A percentile compares a stretch with the other conserved stretches of the same genome.
Evolutionary conservation across 2,797 vertebrate species (phyloP).

Genomic region (Borostomias antarcticus): DNA sequence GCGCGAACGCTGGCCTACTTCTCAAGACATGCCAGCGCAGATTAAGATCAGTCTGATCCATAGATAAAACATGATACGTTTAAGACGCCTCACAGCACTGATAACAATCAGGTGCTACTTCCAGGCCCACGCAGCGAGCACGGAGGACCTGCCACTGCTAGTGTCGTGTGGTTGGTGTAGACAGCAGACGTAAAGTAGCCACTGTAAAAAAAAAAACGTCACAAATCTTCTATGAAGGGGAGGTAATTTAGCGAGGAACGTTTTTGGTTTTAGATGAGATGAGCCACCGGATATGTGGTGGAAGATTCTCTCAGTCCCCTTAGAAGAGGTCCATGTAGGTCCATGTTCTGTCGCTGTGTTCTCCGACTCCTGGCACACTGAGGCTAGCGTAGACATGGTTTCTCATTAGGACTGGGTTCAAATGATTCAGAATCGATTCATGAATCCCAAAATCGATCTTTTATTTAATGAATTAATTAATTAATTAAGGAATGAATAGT

Average conservation of each 20-base stretch:
- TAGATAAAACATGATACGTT: constrained; percentile 16
- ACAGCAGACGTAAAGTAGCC: neutral
- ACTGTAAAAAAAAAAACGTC: too few relatives aligned
- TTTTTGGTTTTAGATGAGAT: neutral
- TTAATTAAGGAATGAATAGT: too few relatives aligned
- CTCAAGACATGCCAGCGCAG: neutral
- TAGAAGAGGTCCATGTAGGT: neutral
- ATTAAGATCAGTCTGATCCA: neutral
- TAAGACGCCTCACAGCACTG: neutral
- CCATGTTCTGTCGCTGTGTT: too few relatives aligned
- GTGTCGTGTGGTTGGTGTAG: neutral
- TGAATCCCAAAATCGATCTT: too few relatives aligned
- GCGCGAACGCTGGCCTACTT: constrained; percentile 37
- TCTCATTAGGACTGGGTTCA: too few relatives aligned
- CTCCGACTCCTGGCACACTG: too few relatives aligned
- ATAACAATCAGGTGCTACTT: constrained; percentile 21
- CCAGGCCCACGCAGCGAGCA: neutral
- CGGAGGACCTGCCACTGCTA: neutral
- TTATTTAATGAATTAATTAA: too few relatives aligned
- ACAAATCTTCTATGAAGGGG: too few relatives aligned
- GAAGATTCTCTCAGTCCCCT: neutral
- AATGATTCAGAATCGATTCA: too few relatives aligned
- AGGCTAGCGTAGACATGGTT: too few relatives aligned
- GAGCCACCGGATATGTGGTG: neutral
- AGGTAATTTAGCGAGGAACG: too few relatives aligned